Evolutionary conservation across 30 jellyfish, hydroid and myxozoan species (phyloP).

Genomic region (Pelagia noctiluca): DNA sequence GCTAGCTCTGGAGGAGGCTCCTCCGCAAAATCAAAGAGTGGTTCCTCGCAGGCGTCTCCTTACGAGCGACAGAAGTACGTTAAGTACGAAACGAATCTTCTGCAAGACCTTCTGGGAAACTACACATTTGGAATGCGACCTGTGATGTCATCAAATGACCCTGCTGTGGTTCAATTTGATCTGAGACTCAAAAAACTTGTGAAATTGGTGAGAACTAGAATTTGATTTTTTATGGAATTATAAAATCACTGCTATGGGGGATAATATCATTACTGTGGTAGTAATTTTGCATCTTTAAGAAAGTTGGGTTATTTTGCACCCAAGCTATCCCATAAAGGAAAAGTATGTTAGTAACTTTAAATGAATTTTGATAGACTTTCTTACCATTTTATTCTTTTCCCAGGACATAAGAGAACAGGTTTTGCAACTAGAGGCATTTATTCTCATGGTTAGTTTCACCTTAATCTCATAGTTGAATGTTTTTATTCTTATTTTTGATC

Average conservation of each 20-base stretch:
- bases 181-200: slow-evolving; percentile 36
- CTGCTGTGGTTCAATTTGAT: slow-evolving; percentile 33
- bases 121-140: slow-evolving; percentile 62
- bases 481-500: background rate
- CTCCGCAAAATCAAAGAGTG: too few species aligned
- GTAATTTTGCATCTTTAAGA: too few species aligned
- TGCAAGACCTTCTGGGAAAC: slow-evolving; percentile 32
- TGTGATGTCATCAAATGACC: slow-evolving; percentile 24
- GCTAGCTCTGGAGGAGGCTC: too few species aligned
- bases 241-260: background rate
- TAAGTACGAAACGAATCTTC: slow-evolving; percentile 30
- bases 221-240: background rate
- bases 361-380: background rate
- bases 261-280: too few species aligned
- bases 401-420: slow-evolving; percentile 43
- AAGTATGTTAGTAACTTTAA: background rate
- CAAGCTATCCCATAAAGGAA: background rate
- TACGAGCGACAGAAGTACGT: slow-evolving; percentile 6
- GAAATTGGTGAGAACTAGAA: slow-evolving; percentile 20
- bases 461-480: background rate
- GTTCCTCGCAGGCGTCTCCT: too few species aligned
- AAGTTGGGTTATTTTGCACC: too few species aligned
- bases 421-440: slow-evolving; percentile 36
- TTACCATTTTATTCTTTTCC: background rate
- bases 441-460: slow-evolving; percentile 35